A percentile compares a stretch with the other conserved stretches of the same genome.
phyloP scores from a whole-genome alignment of 2,113 vertebrate genomes.

The Meleagris gallopavo region DNA sequence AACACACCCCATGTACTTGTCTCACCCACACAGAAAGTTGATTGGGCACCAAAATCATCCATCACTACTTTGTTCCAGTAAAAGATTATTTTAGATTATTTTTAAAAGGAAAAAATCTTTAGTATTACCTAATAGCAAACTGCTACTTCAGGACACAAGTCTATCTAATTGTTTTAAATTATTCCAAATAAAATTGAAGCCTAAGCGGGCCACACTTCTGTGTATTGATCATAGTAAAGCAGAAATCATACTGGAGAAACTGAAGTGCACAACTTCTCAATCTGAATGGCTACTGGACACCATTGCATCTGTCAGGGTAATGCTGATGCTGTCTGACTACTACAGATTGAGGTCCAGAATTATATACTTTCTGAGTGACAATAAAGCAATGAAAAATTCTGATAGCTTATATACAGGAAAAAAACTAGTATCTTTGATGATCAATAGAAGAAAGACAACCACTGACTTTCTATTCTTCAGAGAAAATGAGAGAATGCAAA shows the following conservation, averaged over 20 bases:
- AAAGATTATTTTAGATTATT: background rate
- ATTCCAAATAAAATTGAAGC: background rate
- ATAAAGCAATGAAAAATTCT: background rate
- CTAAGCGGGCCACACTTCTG: background rate
- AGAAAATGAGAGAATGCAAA: background rate
- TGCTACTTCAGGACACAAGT: background rate
- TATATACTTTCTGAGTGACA: background rate
- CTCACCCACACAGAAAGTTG: background rate
- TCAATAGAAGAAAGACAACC: background rate
- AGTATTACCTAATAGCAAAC: background rate
- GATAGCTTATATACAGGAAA: background rate
- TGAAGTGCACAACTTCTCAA: background rate
- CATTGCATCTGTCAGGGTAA: background rate
- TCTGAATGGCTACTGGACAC: background rate
- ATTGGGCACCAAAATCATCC: background rate
- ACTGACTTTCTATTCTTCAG: background rate
- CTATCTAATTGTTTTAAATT: background rate
- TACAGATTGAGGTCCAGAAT: background rate
- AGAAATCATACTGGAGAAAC: background rate
- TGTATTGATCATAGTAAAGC: background rate
- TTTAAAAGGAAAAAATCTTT: background rate
- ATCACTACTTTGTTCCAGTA: background rate
- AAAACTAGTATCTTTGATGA: background rate
- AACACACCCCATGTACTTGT: background rate
- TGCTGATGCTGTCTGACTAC: background rate